Base-by-base conservation (phyloP, 2,888 invertebrate species). In the Zootermopsis nevadensis region DNA sequence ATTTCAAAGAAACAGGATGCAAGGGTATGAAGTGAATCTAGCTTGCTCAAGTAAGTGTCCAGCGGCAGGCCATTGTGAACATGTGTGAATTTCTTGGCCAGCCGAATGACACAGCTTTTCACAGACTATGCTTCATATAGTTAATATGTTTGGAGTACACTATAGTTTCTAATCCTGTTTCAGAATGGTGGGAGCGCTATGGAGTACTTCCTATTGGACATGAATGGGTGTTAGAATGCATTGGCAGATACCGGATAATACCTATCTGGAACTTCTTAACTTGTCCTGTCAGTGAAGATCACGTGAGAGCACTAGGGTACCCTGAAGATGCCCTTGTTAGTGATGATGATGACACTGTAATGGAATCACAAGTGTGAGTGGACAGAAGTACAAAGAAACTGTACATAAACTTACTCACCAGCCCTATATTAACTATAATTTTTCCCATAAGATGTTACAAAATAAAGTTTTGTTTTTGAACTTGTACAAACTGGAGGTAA, bases 211-310 rank as follows among this genome's bases (percentile, higher is more conserved):
- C 79, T 22, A 12, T 79, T 6, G 66, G 35, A 35, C 79, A 79
- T 38, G 79, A 79, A 38, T 79, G 79, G 79, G 79, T 66, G 33
- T 66, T 79, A 33, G 79, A 79, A 27, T 27, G 79, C n/a, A 79
- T 79, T 79, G 79, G 79, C 19, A 79, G 79, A n/a, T 66, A 79
- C 35, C 55, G 60, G 24, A 38, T 79, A 33, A 35, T 79, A 15
- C 79, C 79, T n/a, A 60, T 79, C 10, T 79, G 79, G 79, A 19
- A 33, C 19, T 66, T 60, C 27, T 27, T 79, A 33, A 38, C 60
- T 24, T 66, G 27, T 19, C n/a, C 33, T 60, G 35, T 66, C 35
- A 66, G 19, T 60, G 79, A 66, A 35, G 79, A 79, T 0, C 38
- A 60, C 4, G 24, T 66, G 4, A 15, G 38, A 60, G 22, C 66